Percentiles rank a stretch among this genome's conserved stretches.
phyloP scores from a whole-genome alignment of 2,888 invertebrate genomes.

The Mantis religiosa region DNA sequence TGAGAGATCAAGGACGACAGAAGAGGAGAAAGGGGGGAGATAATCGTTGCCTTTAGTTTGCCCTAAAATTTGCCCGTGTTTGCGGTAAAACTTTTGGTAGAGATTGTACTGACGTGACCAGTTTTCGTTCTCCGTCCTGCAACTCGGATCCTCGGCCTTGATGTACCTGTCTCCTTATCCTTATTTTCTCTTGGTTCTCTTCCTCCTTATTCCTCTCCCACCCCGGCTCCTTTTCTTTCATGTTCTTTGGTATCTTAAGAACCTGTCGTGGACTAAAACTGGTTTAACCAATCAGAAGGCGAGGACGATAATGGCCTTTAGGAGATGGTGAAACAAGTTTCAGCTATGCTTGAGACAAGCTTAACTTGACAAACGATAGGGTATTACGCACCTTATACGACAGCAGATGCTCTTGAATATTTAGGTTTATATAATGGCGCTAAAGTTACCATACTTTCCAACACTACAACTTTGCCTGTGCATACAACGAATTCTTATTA shows the following conservation, averaged over 20 bases:
- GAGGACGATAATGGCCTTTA: slow-evolving; percentile 12
- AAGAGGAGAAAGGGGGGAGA: not conserved
- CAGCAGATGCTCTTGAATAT: slow-evolving; percentile 3
- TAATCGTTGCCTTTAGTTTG: not conserved
- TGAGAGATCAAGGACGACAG: not conserved
- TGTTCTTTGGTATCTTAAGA: slow-evolving; percentile 4
- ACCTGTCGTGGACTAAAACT: slow-evolving; percentile 10
- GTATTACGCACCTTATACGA: slow-evolving; percentile 7
- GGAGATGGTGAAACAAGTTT: slow-evolving; percentile 9
- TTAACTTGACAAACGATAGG: slow-evolving; percentile 11
- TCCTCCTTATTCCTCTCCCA: not conserved
- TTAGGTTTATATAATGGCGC: slow-evolving; percentile 2
- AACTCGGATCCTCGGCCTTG: not conserved
- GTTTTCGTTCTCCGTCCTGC: slow-evolving; percentile 18
- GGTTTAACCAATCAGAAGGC: slow-evolving; percentile 12
- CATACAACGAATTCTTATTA: too few relatives aligned
- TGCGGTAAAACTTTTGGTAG: slow-evolving; percentile 10
- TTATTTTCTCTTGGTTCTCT: not conserved
- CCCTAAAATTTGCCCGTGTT: not conserved
- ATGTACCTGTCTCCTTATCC: slow-evolving; percentile 6
- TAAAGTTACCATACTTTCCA: not conserved
- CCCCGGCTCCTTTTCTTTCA: not conserved
- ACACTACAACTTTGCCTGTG: too few relatives aligned
- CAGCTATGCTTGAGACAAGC: slow-evolving; percentile 10
- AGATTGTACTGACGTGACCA: slow-evolving; percentile 22